Conservation (phyloP, 2,113 vertebrate species). For the Opisthocomus hoazin region DNA sequence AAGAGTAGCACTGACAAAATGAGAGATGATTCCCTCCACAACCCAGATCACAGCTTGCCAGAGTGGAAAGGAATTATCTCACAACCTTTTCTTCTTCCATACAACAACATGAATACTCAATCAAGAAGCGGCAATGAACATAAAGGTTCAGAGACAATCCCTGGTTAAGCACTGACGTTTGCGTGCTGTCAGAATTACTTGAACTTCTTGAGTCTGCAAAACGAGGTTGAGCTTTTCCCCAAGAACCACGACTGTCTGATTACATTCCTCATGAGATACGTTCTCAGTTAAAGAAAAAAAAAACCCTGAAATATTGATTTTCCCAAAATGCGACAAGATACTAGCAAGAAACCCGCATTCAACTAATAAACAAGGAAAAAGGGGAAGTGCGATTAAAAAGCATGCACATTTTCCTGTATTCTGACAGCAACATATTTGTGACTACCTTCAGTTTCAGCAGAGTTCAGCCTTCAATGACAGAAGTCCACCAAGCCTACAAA, state of each 20-base stretch:
- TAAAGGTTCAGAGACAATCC: conserved; percentile 29
- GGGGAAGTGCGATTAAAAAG: not conserved
- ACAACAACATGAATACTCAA: conserved; percentile 34
- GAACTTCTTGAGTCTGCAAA: not conserved
- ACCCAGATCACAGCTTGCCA: not conserved
- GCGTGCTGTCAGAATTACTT: not conserved
- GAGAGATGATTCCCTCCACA: conserved; percentile 15
- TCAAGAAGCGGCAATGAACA: not conserved
- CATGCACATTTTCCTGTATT: not conserved
- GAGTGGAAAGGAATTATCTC: not conserved
- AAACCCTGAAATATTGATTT: not conserved
- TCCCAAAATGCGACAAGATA: not conserved
- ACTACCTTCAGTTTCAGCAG: not conserved
- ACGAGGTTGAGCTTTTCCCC: not conserved
- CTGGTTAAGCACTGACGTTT: conserved; percentile 22
- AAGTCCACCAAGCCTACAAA: not conserved
- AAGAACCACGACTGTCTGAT: not conserved
- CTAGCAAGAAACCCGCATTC: not conserved
- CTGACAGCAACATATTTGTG: not conserved
- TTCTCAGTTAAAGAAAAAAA: not conserved
- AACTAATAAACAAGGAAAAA: not conserved
- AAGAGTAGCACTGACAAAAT: not conserved
- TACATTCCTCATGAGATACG: not conserved
- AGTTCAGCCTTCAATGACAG: not conserved
- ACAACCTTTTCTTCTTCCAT: not conserved